Base-by-base conservation (phyloP, 92 coral and sea anemone species). In the Palythoa caribaeorum region DNA sequence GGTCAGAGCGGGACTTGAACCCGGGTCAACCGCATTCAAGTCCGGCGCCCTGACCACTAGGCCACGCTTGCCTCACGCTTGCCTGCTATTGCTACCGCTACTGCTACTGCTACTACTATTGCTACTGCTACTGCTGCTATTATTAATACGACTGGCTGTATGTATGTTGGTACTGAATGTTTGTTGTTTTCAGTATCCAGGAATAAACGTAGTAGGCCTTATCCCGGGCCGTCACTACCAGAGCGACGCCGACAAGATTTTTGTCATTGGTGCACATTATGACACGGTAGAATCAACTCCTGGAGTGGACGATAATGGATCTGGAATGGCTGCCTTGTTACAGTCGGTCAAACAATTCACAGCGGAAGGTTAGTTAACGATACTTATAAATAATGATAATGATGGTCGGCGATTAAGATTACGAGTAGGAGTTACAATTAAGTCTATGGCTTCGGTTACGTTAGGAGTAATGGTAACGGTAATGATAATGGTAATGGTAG, bases 301-400 rank as follows among this genome's bases (percentile, higher is more conserved):
- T 1, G 97, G 97, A 19, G 97, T 94, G 54, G 93, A 92, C 59
- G 97, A 94, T 44, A 94, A 94, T 54, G 97, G 97, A 4, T 94
- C 97, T 2, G 97, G 97, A 12, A 88, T 94, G 87, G 87, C 95
- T 12, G 97, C 95, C 20, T 66, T 94, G 75, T 91, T 94, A 77
- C 93, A 88, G 73, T 85, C 87, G 10, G 85, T 93, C 17, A 86
- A 87, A 55, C 89, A 78, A 13, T 35, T 36, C 86, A 73, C 80
- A 14, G 72, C 47, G 9, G 66, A 76, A 68, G 90, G 94, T 92
- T 57, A 74, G 87, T 37, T 3, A 36, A 38, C 20, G 39, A n/a
- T 19, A 5, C n/a, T 17, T 38, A 5, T 40, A 17, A 2, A n/a
- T 4, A 20, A 47, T 73, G 77, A 13, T 16, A 20, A 16, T 4